Conservation (phyloP, 2,888 invertebrate genomes). For the Cataglyphis altisquamis region DNA sequence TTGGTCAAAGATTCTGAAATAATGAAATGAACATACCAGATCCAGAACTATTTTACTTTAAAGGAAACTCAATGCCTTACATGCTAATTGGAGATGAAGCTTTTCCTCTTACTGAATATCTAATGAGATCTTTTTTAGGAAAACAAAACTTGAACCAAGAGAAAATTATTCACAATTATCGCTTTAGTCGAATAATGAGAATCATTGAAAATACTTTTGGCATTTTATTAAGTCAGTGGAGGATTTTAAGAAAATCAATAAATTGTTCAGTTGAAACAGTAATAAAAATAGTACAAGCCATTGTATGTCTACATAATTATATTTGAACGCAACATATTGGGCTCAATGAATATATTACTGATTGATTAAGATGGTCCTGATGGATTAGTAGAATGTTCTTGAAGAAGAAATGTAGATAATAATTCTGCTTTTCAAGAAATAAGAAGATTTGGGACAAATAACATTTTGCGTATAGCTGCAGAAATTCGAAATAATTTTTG, state of each 20-base stretch:
- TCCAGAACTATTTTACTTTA: neutral
- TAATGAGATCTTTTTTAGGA: neutral
- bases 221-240: neutral
- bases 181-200: neutral
- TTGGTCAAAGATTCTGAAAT: neutral
- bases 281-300: neutral
- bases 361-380: neutral
- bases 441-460: neutral
- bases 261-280: neutral
- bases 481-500: neutral
- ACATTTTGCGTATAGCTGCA: neutral
- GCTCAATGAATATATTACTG: neutral
- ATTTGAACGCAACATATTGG: neutral
- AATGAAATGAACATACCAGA: constrained; percentile 11
- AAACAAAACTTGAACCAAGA: neutral
- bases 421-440: neutral
- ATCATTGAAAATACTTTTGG: neutral
- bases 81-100: neutral
- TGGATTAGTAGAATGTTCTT: neutral
- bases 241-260: neutral
- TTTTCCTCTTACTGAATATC: neutral
- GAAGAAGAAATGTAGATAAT: neutral
- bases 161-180: neutral
- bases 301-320: neutral
- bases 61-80: neutral